Base-by-base conservation (phyloP, 2,113 vertebrate species). In the Pelecanus crispus region DNA sequence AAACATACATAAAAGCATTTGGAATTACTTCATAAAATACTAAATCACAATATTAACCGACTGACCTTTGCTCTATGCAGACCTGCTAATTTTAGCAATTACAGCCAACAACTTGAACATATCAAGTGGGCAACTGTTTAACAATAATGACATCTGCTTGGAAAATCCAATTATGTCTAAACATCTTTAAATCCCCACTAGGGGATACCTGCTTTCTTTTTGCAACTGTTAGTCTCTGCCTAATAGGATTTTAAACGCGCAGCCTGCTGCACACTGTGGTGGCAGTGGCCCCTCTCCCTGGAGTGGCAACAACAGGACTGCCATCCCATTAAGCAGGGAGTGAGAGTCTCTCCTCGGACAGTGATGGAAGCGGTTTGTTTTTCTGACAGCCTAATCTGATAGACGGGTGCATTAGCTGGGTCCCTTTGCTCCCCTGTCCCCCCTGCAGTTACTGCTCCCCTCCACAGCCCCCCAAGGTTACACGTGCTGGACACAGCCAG, bases 11-110 rank as follows among this genome's bases (percentile, higher is more conserved):
- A 96, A 95, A 97, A 97, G 95, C 92, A 83, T 95, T 86, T 93
- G 88, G 97, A 97, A 98, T 98, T 97, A 98, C 97, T 98, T 97
- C 97, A 98, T 98, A 97, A 98, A 98, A 97, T 95, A 95, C 97
- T 97, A 97, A 95, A 92, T 96, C 75, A 97, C 84, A 84, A 97
- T 98, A 98, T 98, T 98, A 98, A 98, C 97, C 68, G 74, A 93
- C 97, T 97, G 99, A 99, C 99, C 99, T 99, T 97, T 99, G 98
- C 97, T 98, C 98, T 97, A 90, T 21, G 70, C 97, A 97, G 98
- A 98, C 98, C 98, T 98, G 98, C 98, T 99, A 99, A 99, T 99
- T 98, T 98, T 98, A 97, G 97, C 98, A 98, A 98, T 99, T 98
- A 98, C 98, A 96, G 97, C 98, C 98, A 98, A 98, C 98, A 98